A percentile compares a stretch with the other conserved stretches of the same genome.
phyloP scores from a whole-genome alignment of 2,797 vertebrate species.

The Pseudocheirus occidentalis region DNA sequence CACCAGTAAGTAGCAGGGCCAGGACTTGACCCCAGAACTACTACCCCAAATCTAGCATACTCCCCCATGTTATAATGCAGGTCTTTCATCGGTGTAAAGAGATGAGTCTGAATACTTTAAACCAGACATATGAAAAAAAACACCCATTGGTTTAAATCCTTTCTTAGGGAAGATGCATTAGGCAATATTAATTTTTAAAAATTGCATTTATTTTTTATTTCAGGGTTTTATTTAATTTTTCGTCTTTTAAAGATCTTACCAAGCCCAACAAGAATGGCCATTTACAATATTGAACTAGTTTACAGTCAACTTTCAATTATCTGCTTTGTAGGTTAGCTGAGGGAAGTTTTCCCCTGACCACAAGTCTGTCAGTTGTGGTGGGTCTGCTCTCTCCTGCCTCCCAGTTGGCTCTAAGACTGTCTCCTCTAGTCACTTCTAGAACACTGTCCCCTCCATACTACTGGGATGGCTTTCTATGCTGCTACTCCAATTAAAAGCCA shows the following conservation, averaged over 20 bases:
- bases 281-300: conserved; percentile 92
- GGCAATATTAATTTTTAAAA: not conserved
- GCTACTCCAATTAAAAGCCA: not conserved
- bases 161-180: not conserved
- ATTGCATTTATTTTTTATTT: conserved; percentile 77
- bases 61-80: not conserved
- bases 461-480: not conserved
- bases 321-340: not conserved
- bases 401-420: not conserved
- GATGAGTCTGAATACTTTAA: not conserved
- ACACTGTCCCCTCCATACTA: not conserved
- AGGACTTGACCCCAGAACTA: not conserved
- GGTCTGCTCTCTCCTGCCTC: not conserved
- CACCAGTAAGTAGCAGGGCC: not conserved
- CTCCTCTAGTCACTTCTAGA: not conserved
- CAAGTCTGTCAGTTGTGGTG: not conserved
- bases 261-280: conserved; percentile 95
- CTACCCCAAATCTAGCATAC: not conserved
- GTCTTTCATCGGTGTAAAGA: not conserved
- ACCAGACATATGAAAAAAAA: not conserved
- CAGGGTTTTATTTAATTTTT: conserved; percentile 94
- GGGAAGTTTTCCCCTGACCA: not conserved
- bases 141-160: not conserved
- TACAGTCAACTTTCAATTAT: conserved; percentile 77
- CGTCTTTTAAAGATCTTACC: conserved; percentile 97